A percentile compares a stretch with the other conserved stretches of the same genome.
Evolutionary conservation across 2,113 vertebrate species (phyloP).

Genomic region (Aviceda subcristata): DNA sequence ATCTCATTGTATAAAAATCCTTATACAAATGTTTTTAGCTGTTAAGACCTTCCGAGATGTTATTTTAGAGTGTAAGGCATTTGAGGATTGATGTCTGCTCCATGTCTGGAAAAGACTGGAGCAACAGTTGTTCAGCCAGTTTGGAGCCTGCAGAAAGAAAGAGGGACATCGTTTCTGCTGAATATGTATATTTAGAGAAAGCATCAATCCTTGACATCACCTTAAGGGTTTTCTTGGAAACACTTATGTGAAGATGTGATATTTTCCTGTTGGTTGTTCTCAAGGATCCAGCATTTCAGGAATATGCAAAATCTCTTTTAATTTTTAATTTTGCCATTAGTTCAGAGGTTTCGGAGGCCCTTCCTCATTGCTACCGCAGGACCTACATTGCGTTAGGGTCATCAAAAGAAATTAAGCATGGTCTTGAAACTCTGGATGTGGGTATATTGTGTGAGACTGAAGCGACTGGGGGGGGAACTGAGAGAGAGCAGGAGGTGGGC

Average conservation of each 20-base stretch:
- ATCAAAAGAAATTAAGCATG: not conserved
- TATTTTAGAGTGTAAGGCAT: slow-evolving; percentile 9
- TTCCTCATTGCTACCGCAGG: not conserved
- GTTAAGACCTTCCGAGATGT: not conserved
- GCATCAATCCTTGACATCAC: not conserved
- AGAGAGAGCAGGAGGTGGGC: not conserved
- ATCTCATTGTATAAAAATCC: slow-evolving; percentile 20
- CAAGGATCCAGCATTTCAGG: not conserved
- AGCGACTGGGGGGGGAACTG: not conserved
- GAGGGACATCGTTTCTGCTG: not conserved
- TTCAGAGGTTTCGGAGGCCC: not conserved
- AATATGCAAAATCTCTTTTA: not conserved
- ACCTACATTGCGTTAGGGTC: not conserved
- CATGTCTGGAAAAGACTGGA: not conserved
- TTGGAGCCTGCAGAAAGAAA: not conserved
- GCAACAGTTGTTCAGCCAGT: not conserved
- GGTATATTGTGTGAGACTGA: not conserved
- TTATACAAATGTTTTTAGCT: slow-evolving; percentile 29
- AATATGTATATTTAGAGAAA: not conserved
- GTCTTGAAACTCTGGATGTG: not conserved
- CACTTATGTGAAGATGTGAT: accelerated
- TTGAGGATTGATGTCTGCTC: slow-evolving; percentile 5
- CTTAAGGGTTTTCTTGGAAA: not conserved
- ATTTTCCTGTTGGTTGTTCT: not conserved
- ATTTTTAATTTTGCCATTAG: not conserved